Base-by-base conservation (phyloP, 2,797 vertebrate genomes). In the Danionella dracula region DNA sequence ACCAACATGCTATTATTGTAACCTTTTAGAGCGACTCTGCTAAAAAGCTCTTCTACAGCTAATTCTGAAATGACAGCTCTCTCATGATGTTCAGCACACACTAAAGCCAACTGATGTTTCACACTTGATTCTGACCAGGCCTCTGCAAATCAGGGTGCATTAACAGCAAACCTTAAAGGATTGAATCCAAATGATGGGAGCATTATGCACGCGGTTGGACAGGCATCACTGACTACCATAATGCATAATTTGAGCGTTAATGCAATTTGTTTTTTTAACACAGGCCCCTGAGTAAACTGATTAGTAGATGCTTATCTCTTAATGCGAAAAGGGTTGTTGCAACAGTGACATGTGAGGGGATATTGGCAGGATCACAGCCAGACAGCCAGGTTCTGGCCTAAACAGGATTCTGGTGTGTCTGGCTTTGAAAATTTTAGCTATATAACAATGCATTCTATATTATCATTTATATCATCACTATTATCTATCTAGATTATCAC, bases 181-280 rank as follows among this genome's bases (percentile, higher is more conserved):
- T 80, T 84, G 84, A 82, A 89, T 87, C 86, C 77, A 80, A 89
- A 88, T 84, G 83, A 90, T 78, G 78, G 78, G 54, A 76, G 75
- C 81, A 87, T 89, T 87, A 89, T 83, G 83, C 67, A 73, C 82
- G 83, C 86, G 80, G 82, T 83, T 85, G 83, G 77, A 80, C 62
- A 77, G 80, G 64, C 78, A 84, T 85, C 78, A 80, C 83, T 85
- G 78, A 70, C 76, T 80, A 81, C 79, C 83, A 83, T 81, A 84
- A 88, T 87, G 88, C 85, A 89, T 90, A 87, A 90, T 90, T 89
- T 84, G 80, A 78, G 75, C 85, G 85, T 89, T 90, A 89, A 90
- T 89, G 87, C 75, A 83, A 88, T 90, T 91, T 91, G 84, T 85
- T 90, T 91, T n/a, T 88, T 90, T 88, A 89, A 89, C 86, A 82